Evolutionary conservation across 2,888 invertebrate species (phyloP).

Genomic region (Drosophila rellima): DNA sequence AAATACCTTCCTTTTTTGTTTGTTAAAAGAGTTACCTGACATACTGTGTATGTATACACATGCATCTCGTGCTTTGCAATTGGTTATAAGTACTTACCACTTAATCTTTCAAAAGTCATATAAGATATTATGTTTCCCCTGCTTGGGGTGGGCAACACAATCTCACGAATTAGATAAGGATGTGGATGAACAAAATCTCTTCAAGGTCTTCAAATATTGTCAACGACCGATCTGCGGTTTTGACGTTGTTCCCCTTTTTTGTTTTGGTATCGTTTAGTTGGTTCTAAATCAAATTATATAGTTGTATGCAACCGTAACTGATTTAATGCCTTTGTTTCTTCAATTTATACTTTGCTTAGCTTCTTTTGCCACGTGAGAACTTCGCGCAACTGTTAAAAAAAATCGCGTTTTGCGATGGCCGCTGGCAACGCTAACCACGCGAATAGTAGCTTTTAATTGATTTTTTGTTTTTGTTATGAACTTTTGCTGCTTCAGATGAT

Average conservation of each 20-base stretch:
- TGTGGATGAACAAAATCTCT: conserved; percentile 41
- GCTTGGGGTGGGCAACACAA: conserved; percentile 84
- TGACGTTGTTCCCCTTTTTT: conserved; percentile 2
- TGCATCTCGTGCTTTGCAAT: conserved; percentile 17
- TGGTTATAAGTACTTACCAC: conserved; percentile 89
- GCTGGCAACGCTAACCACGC: conserved; percentile 61
- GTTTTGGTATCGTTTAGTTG: conserved; percentile 22
- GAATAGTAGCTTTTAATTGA: conserved; percentile 22
- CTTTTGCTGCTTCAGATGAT: conserved; percentile 35
- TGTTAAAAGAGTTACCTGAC: not conserved
- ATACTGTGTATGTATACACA: not conserved
- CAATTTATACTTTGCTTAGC: conserved; percentile 4
- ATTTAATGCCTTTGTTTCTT: conserved; percentile 3
- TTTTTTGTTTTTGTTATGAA: conserved; percentile 12
- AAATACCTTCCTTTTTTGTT: too few relatives aligned
- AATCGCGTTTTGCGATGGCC: conserved; percentile 61
- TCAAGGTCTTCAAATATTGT: conserved; percentile 38
- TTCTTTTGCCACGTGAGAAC: conserved; percentile 64
- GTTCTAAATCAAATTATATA: conserved; percentile 12
- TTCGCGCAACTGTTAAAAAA: conserved; percentile 54
- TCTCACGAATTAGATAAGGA: conserved; percentile 79
- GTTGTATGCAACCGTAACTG: conserved; percentile 15
- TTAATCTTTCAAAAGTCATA: conserved; percentile 98
- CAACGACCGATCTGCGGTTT: conserved; percentile 18
- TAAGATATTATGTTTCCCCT: conserved; percentile 89